phyloP scores from a whole-genome alignment of 2,113 vertebrate genomes.

The Engystomops pustulosus region DNA sequence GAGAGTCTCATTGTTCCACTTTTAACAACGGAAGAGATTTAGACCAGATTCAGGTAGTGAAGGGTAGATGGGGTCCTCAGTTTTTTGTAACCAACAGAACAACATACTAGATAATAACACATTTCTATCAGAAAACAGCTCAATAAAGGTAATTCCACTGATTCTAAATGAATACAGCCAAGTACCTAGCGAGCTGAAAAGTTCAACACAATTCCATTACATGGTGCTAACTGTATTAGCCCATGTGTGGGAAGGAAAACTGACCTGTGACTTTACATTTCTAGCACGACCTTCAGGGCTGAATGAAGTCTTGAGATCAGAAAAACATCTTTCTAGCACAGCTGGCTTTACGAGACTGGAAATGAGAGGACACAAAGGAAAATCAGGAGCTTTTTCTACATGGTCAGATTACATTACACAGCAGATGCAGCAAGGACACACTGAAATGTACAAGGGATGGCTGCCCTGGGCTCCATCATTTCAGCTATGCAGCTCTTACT shows the following conservation, averaged over 20 bases:
- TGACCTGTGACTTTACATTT: slow-evolving; percentile 84
- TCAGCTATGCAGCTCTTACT: neutral
- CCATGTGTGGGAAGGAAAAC: slow-evolving; percentile 42
- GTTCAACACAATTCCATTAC: neutral
- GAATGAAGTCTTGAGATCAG: slow-evolving; percentile 77
- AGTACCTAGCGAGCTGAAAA: neutral
- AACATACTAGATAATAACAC: too few species aligned
- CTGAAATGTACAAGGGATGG: slow-evolving; percentile 5
- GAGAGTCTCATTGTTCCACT: too few species aligned
- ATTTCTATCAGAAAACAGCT: neutral
- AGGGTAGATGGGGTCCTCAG: too few species aligned
- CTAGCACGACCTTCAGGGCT: slow-evolving; percentile 71
- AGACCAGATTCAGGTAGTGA: too few species aligned
- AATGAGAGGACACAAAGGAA: slow-evolving; percentile 57
- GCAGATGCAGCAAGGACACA: slow-evolving; percentile 42
- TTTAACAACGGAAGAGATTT: too few species aligned
- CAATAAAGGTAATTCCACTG: neutral
- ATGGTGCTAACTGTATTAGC: neutral
- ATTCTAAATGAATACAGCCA: neutral
- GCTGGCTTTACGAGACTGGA: slow-evolving; percentile 78
- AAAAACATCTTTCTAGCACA: slow-evolving; percentile 76
- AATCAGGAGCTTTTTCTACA: slow-evolving; percentile 27
- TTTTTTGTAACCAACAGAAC: too few species aligned
- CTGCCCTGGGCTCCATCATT: slow-evolving; percentile 27
- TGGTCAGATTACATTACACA: slow-evolving; percentile 25